Base-by-base conservation (phyloP, 2,888 invertebrate genomes). In the Cerceris rybyensis region DNA sequence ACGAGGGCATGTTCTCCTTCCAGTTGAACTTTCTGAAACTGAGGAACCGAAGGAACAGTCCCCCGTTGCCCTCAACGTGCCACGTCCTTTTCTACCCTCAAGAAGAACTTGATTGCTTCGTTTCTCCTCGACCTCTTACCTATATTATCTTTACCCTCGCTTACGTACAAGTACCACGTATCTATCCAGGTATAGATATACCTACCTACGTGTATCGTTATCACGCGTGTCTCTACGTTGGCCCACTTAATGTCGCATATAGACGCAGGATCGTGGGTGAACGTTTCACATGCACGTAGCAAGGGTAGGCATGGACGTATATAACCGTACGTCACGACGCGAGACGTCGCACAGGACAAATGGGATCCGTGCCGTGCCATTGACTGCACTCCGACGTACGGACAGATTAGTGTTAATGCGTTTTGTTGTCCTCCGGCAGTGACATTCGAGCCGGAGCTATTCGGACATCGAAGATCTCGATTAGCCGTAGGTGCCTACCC, bases 351-450 rank as follows among this genome's bases (percentile, higher is more conserved):
- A 64, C 63, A 49, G 85, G 86, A 85, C 79, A 86, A 85, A 86
- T 86, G 85, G 85, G 86, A 75, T 82, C 78, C 85, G 86, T 83
- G 80, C 85, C 85, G 73, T 73, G 65, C 87, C 85, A 86, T 86
- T 87, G 86, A 85, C 87, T 76, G 69, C 69, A 59, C 66, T 13
- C 54, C 83, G 81, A 85, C 85, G 83, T 76, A 82, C 85, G 81
- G 75, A 81, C 81, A 85, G 86, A 86, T 86, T 85, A 87, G 85
- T 79, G 86, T 81, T 86, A 86, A 86, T 86, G 87, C 73, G 80
- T 85, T 87, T 81, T 78, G 86, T 86, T 83, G 79, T 64, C 70
- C 67, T 68, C 52, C 75, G 52, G 50, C 64, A 49, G 39, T 46
- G 50, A 73, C 46, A 75, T 63, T 46, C 69, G 41, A 50, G 65